Evolutionary conservation across 2,888 invertebrate species (phyloP), one percentile per base, ranked within the genome.

Genomic region (Halictus quadricinctus): DNA sequence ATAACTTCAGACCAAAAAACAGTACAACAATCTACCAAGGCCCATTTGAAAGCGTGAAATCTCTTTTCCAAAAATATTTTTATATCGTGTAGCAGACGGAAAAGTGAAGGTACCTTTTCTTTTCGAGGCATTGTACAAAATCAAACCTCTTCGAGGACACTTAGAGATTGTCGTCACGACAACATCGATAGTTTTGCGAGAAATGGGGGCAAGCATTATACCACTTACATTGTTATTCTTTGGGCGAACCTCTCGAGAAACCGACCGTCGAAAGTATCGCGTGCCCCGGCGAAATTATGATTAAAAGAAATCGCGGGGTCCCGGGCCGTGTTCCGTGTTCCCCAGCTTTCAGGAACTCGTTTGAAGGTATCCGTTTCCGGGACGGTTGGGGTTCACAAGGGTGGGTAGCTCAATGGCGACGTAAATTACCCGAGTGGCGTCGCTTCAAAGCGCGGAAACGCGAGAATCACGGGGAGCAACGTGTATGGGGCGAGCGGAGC

Each of bases 401-500:
- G 70, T 15, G 75, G 60, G 46, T 29, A 43, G 29, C 29, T 58
- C 76, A 75, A 83, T 83, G 60, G 60, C 60, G 46, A 21, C 46
- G 83, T 77, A 84, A 84, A 78, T 84, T 78, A 82, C 70, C 64
- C 58, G 58, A 18, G 66, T 10, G 64, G 29, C 73, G 69, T 66
- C 66, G 48, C 58, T 79, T 84, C 77, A 74, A 78, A 81, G 83
- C 50, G 29, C n/a, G 60, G 77, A 73, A 77, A 77, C 66, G 73
- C 58, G 54, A 41, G 54, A 29, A 69, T 48, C 69, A 60, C 43
- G 58, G 48, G 54, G 25, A 48, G 58, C 58, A 48, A 69, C 50
- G 79, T 46, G 10, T 43, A 29, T n/a, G 43, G 41, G 36, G n/a
- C 4, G 58, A 58, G n/a, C n/a, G 25, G 12, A 58, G 12, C 58